Base-by-base conservation (phyloP, 1,140 invertebrate genomes). In the Heterodera schachtii region DNA sequence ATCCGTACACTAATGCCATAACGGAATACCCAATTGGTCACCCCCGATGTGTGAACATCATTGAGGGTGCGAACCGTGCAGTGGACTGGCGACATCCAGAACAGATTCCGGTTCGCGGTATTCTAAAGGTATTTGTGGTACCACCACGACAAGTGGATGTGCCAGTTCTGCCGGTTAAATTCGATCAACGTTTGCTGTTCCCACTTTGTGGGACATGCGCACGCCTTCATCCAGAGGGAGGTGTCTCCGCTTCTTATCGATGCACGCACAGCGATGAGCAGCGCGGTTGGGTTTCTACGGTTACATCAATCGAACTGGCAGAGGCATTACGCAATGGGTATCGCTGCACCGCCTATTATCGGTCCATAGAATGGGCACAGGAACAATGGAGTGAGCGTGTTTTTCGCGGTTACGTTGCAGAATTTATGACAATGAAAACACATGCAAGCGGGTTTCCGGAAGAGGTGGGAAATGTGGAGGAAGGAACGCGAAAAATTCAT, bases 231-330 rank as follows among this genome's bases (percentile, higher is more conserved):
- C 46, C 46, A 5, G 70, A 46, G 44, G 67, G 67, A 41, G 67
- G 31, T 4, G 70, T 66, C 16, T n/a, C 9, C 6, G 31, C 19
- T 70, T 13, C 13, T 44, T 76, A 76, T 46, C 31, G 44, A 9
- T 76, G 75, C 75, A 3, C 75, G 13, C 75, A 76, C 44, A 76
- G 9, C 3, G 75, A 76, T 47, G 75, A 76, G 5, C 11, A 76
- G 75, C 31, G 75, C 3, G 46, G 52, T 1, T 52, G 52, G 52
- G 52, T 52, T 8, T 52, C 52, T 11, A 52, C 52, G 16, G 52
- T 52, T 9, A 76, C 75, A 44, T 73, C 46, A 1, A 47, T 76
- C 16, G 75, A 76, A 75, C 67, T 76, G 31, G 75, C 75, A 9
- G 75, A 76, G 70, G 75, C 75, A 16, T n/a, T 76, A 16, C 31